phyloP scores from a whole-genome alignment of 2,797 vertebrate species.

The Scarus forsteni region DNA sequence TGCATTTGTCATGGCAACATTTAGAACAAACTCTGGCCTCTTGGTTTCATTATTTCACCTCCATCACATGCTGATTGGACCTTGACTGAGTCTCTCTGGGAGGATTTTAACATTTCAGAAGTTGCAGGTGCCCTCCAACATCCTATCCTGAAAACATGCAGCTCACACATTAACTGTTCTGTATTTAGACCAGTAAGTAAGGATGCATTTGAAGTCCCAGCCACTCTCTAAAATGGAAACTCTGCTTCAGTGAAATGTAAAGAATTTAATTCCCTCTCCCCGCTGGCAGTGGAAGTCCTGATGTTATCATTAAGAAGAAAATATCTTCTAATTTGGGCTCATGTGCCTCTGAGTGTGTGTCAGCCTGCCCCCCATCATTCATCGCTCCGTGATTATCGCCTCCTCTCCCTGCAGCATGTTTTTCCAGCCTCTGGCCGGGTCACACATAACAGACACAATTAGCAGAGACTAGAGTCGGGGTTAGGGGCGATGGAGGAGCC shows the following conservation, averaged over 20 bases:
- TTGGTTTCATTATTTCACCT: not conserved
- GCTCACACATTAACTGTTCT: not conserved
- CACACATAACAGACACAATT: conserved; percentile 52
- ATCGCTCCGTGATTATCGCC: conserved; percentile 49
- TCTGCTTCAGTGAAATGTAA: not conserved
- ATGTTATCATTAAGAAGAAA: conserved; percentile 6
- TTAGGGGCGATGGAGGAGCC: not conserved
- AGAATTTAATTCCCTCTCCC: not conserved
- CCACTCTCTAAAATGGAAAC: conserved; percentile 4
- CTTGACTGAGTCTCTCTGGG: not conserved
- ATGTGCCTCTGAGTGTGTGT: not conserved
- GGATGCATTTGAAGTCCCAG: not conserved
- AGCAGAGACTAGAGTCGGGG: conserved; percentile 24
- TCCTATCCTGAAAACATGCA: not conserved
- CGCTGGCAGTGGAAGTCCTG: fast-evolving
- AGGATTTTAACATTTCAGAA: not conserved
- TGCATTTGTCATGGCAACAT: no score
- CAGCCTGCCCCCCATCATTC: conserved; percentile 46
- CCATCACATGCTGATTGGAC: no score
- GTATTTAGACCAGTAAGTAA: not conserved
- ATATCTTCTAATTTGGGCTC: conserved; percentile 42
- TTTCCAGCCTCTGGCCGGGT: conserved; percentile 27
- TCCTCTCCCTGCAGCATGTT: conserved; percentile 6
- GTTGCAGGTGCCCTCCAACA: not conserved
- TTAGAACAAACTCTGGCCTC: no score